Evolutionary conservation across 2,888 invertebrate genomes (phyloP).

Genomic region (Dione vanillae): DNA sequence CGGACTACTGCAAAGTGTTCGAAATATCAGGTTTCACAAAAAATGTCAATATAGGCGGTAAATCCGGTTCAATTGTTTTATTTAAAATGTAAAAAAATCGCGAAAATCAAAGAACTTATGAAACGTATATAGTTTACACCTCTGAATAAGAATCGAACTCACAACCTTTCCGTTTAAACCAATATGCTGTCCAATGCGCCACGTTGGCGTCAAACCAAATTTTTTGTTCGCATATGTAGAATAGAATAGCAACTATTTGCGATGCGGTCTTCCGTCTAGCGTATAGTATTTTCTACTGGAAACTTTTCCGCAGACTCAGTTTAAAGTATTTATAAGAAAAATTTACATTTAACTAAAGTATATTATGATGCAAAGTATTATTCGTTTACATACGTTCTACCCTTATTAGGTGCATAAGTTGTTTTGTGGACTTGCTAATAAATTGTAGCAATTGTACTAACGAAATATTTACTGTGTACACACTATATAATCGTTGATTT

Average conservation of each 20-base stretch:
- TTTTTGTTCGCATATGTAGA: not conserved
- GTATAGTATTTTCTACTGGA: slow-evolving; percentile 38
- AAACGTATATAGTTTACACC: too few species aligned
- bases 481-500: too few species aligned
- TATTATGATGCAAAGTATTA: slow-evolving; percentile 17
- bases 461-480: too few species aligned
- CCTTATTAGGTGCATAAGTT: not conserved
- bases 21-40: too few species aligned
- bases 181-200: too few species aligned
- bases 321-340: slow-evolving; percentile 30
- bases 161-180: too few species aligned
- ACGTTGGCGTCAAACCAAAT: not conserved
- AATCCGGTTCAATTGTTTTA: too few species aligned
- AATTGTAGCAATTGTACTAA: not conserved
- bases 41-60: too few species aligned
- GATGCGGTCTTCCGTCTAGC: slow-evolving; percentile 17
- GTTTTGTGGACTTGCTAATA: not conserved
- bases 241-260: slow-evolving; percentile 36
- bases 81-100: too few species aligned
- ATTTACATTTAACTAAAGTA: slow-evolving; percentile 16
- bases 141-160: too few species aligned
- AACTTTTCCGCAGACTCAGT: slow-evolving; percentile 45
- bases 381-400: not conserved
- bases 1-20: too few species aligned
- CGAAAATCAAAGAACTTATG: too few species aligned